Evolutionary conservation across 2,888 invertebrate species (phyloP).

Genomic region (Punctoribates punctum): DNA sequence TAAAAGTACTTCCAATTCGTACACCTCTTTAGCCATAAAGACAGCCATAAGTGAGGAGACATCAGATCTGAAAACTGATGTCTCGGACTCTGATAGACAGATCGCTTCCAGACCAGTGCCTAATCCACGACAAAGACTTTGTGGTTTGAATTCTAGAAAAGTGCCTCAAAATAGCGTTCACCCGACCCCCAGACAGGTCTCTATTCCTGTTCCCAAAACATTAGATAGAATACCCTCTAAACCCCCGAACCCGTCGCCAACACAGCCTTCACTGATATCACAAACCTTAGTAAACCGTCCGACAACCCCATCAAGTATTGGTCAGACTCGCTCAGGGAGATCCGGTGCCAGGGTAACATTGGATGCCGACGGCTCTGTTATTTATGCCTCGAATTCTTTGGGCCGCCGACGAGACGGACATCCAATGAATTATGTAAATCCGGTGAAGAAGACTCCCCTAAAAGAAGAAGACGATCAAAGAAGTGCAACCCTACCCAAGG

Average conservation of each 20-base stretch:
- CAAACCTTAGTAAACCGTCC: conserved; percentile 10
- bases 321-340: background rate
- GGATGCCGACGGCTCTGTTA: conserved; percentile 80
- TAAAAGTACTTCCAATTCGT: background rate
- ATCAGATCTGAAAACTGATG: background rate
- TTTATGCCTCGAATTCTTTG: conserved; percentile 66
- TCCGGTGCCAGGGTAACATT: conserved; percentile 52
- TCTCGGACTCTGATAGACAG: background rate
- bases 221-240: background rate
- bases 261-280: background rate
- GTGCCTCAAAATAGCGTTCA: background rate
- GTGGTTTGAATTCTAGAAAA: background rate
- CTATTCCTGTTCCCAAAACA: background rate
- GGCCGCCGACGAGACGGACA: conserved; percentile 44
- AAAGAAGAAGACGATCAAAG: background rate
- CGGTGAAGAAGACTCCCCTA: background rate
- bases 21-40: background rate
- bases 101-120: conserved; percentile 19
- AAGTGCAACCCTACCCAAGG: conserved; percentile 29
- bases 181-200: background rate
- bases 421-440: conserved; percentile 41
- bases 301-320: conserved; percentile 38
- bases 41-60: background rate
- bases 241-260: background rate
- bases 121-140: background rate